Evolutionary conservation across 2,113 vertebrate species (phyloP).

Genomic region (Echinops telfairi): DNA sequence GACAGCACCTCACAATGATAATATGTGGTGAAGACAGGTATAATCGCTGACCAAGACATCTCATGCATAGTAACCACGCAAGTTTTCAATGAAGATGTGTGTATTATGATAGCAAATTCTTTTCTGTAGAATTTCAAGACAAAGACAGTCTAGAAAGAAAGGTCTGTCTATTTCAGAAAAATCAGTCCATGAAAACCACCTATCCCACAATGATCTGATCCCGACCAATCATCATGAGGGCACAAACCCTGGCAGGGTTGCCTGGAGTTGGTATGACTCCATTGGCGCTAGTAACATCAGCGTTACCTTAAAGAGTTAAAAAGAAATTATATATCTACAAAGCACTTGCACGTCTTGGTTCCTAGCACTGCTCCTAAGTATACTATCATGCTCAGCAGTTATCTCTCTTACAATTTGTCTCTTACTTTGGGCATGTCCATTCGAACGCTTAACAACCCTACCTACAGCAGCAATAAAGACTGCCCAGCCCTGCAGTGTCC

Average conservation of each 20-base stretch:
- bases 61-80: background rate
- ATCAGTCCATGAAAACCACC: background rate
- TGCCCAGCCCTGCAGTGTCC: too few species aligned
- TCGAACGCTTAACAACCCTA: too few species aligned
- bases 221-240: background rate
- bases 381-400: background rate
- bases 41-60: background rate
- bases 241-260: background rate
- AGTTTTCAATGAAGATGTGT: background rate
- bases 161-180: background rate
- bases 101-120: background rate
- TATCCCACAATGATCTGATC: background rate
- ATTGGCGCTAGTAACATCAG: background rate
- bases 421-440: too few species aligned
- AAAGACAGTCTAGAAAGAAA: background rate
- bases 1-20: background rate
- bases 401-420: too few species aligned
- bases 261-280: background rate
- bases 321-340: background rate
- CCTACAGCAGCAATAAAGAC: too few species aligned
- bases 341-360: background rate
- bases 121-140: background rate
- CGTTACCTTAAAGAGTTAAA: background rate
- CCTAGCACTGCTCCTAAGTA: background rate
- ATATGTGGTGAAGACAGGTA: background rate